Base-by-base conservation (phyloP, 2,113 vertebrate genomes). In the Oostethus manadensis region DNA sequence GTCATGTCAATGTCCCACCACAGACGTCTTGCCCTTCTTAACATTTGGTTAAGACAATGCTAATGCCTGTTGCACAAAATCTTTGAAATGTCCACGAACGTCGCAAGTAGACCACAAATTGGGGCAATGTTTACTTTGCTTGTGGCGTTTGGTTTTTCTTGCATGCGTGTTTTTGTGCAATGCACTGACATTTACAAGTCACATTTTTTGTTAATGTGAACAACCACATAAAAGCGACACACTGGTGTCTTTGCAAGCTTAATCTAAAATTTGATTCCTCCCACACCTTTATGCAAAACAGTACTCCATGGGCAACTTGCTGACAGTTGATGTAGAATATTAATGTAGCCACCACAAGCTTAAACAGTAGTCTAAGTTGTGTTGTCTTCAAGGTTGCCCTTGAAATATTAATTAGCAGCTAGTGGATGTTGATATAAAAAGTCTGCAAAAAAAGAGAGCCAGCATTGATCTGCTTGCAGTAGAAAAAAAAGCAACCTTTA, bases 381-480 rank as follows among this genome's bases (percentile, higher is more conserved):
- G 20, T 56, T 16, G 53, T 40, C 18, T 54, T 21, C 35, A 56
- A 56, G 53, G 35, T 6, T 38, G 21, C 18, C 10, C 22, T 17
- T 16, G 11, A 22, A 44, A 56, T 43, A 23, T 43, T 21, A 17
- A 42, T 43, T 23, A 43, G 51, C 51, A 18, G 18, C 43, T 56
- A 3, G 35, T 13, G 13, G 29, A 13, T 54, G 51, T 35, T 5
- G 17, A 18, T 35, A 15, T n/a, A 1, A 21, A 47, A 48, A 48
- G 9, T 20, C 46, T 11, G 46, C 29, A 33, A 46, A 54, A 57
- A 51, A 38, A 18, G 14, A 64, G 62, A 68, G 68, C n/a, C 67
- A 62, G 23, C 71, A 78, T 78, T 16, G 71, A 71, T 77, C 75
- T 68, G 64, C 68, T 61, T 69, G 66, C 74, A 80, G 58, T 26